Conservation (phyloP, 2,888 invertebrate genomes). For the Nyleta sp. region DNA sequence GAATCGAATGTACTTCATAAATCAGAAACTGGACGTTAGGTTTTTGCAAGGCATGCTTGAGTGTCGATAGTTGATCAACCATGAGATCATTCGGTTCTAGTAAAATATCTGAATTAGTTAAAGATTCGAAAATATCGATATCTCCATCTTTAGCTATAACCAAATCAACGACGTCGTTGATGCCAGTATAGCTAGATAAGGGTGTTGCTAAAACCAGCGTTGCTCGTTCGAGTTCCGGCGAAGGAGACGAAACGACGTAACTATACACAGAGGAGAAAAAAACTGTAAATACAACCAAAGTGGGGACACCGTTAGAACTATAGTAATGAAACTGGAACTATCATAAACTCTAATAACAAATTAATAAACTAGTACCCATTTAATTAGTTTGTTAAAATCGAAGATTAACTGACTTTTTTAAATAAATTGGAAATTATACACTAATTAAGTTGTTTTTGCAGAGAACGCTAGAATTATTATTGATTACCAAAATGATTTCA, state of each 20-base stretch:
- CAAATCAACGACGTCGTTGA: slow-evolving; percentile 90
- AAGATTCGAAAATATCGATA: slow-evolving; percentile 86
- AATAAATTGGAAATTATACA: no score
- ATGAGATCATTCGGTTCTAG: slow-evolving; percentile 83
- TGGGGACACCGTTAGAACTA: no score
- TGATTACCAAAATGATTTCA: no score
- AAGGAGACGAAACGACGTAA: slow-evolving; percentile 71
- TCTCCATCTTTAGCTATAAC: slow-evolving; percentile 88
- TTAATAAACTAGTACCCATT: no score
- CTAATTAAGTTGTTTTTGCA: no score
- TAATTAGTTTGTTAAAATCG: no score
- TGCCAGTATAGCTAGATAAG: slow-evolving; percentile 91
- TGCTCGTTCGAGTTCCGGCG: slow-evolving; percentile 85
- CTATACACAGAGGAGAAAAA: no score
- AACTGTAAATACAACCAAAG: no score
- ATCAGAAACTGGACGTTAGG: slow-evolving; percentile 92
- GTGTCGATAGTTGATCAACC: slow-evolving; percentile 89
- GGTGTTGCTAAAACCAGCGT: slow-evolving; percentile 89
- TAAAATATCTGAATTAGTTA: slow-evolving; percentile 71
- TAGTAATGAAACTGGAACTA: no score
- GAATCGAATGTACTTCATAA: slow-evolving; percentile 91
- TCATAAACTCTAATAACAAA: no score
- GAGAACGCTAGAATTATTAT: no score
- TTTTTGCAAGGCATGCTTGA: slow-evolving; percentile 89
- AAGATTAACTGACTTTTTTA: no score